Base-by-base conservation (phyloP, 2,113 vertebrate species). In the Tupaia chinensis region DNA sequence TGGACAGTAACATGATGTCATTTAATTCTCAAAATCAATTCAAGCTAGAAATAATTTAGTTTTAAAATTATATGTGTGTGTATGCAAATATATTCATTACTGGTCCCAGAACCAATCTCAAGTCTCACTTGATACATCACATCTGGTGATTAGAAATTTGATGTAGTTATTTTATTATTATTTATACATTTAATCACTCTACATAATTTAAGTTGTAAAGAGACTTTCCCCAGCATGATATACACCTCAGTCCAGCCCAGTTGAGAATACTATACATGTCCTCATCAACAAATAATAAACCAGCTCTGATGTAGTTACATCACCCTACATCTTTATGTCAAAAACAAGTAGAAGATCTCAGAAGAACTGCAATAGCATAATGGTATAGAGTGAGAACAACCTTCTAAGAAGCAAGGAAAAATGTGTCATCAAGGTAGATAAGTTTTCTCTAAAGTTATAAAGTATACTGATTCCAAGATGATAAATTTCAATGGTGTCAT, bases 321-420 rank as follows among this genome's bases (percentile, higher is more conserved):
- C 44, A 69, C 29, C 12, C 70, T 44, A 1, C 22, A 83, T 91
- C 9, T 54, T 11, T 78, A 79, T 1, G 69, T 54, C 32, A 60
- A 17, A 83, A 91, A 61, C 27, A 96, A 92, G 53, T 81, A 95
- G 73, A 83, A 95, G 60, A 63, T 72, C 87, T 65, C n/a, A 95
- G 63, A 74, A 93, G 60, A 89, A 93, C 20, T 25, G 84, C 14
- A 81, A 66, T 19, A 73, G 12, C 19, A 16, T 27, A 81, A 60
- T 72, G 22, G 9, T 53, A 44, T 29, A 68, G 16, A 82, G 0
- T 54, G 13, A n/a, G 54, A 65, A 19, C 70, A 25, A 65, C n/a
- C 34, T 77, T 93, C 78, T 85, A 76, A 87, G 65, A 13, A 61
- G n/a, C 58, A 84, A 87, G 27, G 54, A 9, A 58, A 87, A 74